Evolutionary conservation across 2,797 vertebrate species (phyloP).

Genomic region (Mormyrops boulengeri): DNA sequence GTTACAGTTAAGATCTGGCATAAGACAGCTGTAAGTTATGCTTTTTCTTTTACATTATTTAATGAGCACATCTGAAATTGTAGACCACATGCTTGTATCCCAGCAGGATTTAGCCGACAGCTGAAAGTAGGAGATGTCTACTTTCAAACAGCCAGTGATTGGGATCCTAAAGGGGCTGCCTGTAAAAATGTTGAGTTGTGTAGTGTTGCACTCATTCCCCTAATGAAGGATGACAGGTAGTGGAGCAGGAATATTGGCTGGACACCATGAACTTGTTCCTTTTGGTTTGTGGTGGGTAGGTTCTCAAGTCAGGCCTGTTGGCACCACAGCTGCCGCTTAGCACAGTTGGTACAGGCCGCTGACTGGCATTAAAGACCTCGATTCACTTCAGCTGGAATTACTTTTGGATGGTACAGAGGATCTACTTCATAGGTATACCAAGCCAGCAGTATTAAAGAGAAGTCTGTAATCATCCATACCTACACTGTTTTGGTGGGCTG

Average conservation of each 20-base stretch:
- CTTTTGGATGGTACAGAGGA: neutral
- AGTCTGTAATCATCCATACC: neutral
- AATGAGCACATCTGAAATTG: neutral
- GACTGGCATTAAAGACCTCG: neutral
- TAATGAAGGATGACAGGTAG: neutral
- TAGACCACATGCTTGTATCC: slow-evolving; percentile 7
- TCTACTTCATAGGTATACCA: neutral
- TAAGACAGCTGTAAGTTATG: neutral
- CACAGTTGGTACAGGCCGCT: neutral
- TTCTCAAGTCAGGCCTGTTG: neutral
- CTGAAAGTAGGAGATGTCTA: neutral
- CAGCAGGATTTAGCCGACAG: neutral
- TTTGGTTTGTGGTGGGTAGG: neutral
- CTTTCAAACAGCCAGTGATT: neutral
- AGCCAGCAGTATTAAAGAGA: neutral
- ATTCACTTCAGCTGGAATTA: neutral
- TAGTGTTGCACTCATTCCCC: neutral
- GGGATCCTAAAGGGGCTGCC: neutral
- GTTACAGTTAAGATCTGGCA: neutral
- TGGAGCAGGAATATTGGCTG: neutral
- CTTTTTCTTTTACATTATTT: neutral
- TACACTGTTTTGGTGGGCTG: neutral
- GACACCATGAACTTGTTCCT: neutral
- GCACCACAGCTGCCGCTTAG: neutral
- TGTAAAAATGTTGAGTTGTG: neutral